Percentiles rank a stretch among this genome's conserved stretches.
phyloP scores from a whole-genome alignment of 2,113 vertebrate species.

The Thryonomys swinderianus region DNA sequence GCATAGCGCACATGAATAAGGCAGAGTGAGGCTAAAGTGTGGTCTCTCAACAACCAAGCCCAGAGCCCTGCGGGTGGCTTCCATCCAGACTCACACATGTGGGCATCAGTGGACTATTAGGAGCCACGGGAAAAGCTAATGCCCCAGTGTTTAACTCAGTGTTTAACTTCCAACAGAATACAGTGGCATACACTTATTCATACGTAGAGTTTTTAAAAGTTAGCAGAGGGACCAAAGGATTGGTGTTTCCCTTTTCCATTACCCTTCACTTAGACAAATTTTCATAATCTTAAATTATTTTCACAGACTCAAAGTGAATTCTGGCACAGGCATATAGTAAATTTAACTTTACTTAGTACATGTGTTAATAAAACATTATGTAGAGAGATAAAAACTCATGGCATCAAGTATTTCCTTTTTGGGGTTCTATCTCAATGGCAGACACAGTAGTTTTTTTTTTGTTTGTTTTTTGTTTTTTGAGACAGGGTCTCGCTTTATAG shows the following conservation, averaged over 20 bases:
- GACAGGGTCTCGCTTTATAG: no score
- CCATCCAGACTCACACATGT: background rate
- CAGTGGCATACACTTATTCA: background rate
- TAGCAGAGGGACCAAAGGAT: conserved; percentile 1
- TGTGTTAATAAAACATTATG: conserved; percentile 9
- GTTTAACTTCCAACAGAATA: background rate
- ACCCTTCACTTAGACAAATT: background rate
- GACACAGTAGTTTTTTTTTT: background rate
- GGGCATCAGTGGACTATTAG: background rate
- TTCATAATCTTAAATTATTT: conserved; percentile 24
- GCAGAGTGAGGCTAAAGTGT: background rate
- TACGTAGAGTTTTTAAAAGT: background rate
- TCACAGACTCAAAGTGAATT: conserved; percentile 9
- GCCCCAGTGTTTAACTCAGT: background rate
- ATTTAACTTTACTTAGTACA: background rate
- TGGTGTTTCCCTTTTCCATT: background rate
- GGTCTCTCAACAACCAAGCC: background rate
- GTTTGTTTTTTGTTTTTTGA: no score
- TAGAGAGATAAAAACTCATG: conserved; percentile 13
- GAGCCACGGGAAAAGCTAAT: background rate
- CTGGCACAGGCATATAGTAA: background rate
- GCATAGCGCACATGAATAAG: background rate
- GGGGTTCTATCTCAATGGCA: conserved; percentile 24
- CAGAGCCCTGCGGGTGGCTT: background rate
- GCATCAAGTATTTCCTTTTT: background rate